Evolutionary conservation across 2,113 vertebrate species (phyloP), one percentile per base, ranked within the genome.

Genomic region (Melanotaenia duboulayi): DNA sequence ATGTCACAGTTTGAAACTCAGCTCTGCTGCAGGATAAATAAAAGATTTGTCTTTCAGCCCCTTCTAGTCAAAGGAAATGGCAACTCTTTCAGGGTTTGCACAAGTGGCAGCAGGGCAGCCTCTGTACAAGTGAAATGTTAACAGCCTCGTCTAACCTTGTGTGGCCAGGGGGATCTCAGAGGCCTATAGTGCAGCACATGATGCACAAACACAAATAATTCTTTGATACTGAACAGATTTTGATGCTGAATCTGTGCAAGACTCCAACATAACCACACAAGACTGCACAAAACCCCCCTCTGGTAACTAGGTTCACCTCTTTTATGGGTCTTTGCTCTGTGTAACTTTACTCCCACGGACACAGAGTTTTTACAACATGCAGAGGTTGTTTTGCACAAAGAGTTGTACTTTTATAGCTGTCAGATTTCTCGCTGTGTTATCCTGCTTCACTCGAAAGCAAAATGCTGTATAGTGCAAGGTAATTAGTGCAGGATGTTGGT

Each of bases 401-500:
- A 65, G 10, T 48, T 52, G 71, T 51, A 49, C 37, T 50, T 78
- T 71, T 59, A 48, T 28, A 62, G 57, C 37, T 67, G 61, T 73
- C 67, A 49, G 19, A 74, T 76, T 74, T 72, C 46, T 71, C 14
- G 11, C 51, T 1, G 4, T 50, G 24, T 65, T 46, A 13, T 71
- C 42, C 50, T 42, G 19, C 57, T 77, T 66, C 51, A 66, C 52
- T 76, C n/a, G 1, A 44, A 82, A 52, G 54, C 4, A 68, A 78
- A 71, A 74, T 78, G 70, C 24, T 55, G 32, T 59, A 75, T 7
- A 64, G 80, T 46, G 48, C 19, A 61, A 55, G 77, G 73, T 78
- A 90, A 87, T 92, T 91, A 91, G 74, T 76, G 70, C 25, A 51
- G 64, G 81, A 74, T 42, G 72, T 51, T 69, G 23, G 51, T 50